Evolutionary conservation across 2,113 vertebrate species (phyloP).

Genomic region (Mixornis gularis): DNA sequence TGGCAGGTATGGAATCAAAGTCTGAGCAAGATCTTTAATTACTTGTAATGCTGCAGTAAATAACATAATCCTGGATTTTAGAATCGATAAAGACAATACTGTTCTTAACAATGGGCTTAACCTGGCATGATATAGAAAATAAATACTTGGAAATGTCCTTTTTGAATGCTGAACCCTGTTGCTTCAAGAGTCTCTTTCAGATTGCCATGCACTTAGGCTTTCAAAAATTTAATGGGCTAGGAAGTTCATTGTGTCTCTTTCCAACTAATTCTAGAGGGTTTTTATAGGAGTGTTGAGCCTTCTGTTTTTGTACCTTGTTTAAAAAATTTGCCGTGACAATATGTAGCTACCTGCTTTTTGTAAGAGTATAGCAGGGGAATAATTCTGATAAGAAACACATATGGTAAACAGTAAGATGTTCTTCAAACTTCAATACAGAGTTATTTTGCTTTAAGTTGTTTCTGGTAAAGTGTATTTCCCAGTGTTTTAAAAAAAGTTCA

Average conservation of each 20-base stretch:
- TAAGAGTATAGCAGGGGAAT: not conserved
- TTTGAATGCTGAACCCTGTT: not conserved
- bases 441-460: not conserved
- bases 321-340: not conserved
- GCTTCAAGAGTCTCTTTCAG: not conserved
- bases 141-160: not conserved
- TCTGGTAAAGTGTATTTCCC: not conserved
- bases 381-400: not conserved
- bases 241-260: not conserved
- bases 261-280: not conserved
- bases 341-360: not conserved
- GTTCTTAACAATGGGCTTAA: not conserved
- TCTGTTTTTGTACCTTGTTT: not conserved
- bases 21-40: not conserved
- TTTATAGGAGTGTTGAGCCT: not conserved
- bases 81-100: not conserved
- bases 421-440: not conserved
- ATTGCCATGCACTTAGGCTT: not conserved
- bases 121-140: not conserved
- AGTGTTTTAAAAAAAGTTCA: not conserved
- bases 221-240: not conserved
- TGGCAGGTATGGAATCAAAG: not conserved
- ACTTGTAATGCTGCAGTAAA: not conserved
- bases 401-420: not conserved
- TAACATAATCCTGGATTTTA: not conserved